Percentiles rank a stretch among this genome's conserved stretches.
Conservation (phyloP, 2,113 vertebrate species). For the Hemichromis elongatus region DNA sequence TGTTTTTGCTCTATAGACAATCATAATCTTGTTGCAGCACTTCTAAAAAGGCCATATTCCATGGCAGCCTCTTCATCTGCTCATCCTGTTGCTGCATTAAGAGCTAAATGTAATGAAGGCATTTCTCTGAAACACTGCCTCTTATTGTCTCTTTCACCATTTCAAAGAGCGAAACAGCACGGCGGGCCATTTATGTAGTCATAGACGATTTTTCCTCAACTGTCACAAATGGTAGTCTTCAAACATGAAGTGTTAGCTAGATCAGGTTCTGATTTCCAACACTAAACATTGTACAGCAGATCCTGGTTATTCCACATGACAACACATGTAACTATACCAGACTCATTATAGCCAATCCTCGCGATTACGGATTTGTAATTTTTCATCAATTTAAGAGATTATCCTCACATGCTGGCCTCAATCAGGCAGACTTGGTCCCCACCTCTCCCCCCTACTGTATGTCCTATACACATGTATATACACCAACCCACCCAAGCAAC, state of each 20-base stretch:
- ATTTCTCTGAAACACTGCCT: background rate
- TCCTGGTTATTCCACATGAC: background rate
- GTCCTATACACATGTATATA: background rate
- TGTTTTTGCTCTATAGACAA: background rate
- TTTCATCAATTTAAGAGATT: background rate
- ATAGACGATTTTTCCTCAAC: background rate
- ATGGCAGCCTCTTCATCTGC: background rate
- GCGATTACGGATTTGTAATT: background rate
- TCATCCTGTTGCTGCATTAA: background rate
- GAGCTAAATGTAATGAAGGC: background rate
- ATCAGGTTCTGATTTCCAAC: background rate
- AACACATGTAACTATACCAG: background rate
- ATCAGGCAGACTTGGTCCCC: background rate
- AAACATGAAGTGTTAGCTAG: background rate
- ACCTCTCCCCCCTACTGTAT: background rate
- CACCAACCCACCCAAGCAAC: background rate
- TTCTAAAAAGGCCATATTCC: background rate
- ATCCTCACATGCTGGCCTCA: background rate
- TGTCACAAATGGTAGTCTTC: background rate
- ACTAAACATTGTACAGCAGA: background rate
- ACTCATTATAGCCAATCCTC: background rate
- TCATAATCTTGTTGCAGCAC: background rate
- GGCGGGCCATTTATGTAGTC: background rate
- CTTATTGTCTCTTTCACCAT: background rate
- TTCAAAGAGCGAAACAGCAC: background rate